A percentile compares a stretch with the other conserved stretches of the same genome.
Evolutionary conservation across 2,113 vertebrate species (phyloP).

Genomic region (Nipponia nippon): DNA sequence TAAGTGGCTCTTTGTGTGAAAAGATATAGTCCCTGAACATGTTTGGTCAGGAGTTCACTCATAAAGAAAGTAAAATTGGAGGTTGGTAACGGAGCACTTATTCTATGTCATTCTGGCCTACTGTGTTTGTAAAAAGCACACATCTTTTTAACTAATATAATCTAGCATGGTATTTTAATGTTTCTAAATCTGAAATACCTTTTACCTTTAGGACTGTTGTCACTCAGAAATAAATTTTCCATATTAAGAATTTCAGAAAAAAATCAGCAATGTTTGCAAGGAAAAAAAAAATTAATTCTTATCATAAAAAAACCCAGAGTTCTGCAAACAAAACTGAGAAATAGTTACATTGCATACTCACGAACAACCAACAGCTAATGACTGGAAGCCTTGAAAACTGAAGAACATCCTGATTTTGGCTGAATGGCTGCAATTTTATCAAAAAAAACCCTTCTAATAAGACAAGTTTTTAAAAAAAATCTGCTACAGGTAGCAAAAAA

Average conservation of each 20-base stretch:
- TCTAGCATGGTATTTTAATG: not conserved
- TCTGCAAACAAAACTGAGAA: not conserved
- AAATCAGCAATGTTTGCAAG: not conserved
- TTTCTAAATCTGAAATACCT: not conserved
- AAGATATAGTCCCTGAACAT: not conserved
- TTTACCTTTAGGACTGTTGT: not conserved
- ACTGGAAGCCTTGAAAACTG: not conserved
- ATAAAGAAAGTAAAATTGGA: not conserved
- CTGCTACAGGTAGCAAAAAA: not conserved
- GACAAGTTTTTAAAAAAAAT: not conserved
- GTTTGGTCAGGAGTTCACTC: not conserved
- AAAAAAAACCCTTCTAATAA: not conserved
- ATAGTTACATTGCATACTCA: not conserved
- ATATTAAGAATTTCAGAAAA: not conserved
- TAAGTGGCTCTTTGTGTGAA: not conserved
- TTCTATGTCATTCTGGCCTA: not conserved
- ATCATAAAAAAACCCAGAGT: not conserved
- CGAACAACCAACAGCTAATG: not conserved
- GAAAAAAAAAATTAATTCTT: not conserved
- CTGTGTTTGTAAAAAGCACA: not conserved
- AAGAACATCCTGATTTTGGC: not conserved
- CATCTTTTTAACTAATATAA: not conserved
- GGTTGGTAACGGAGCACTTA: not conserved
- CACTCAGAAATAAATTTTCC: not conserved
- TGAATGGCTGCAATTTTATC: not conserved